A percentile compares a stretch with the other conserved stretches of the same genome.
phyloP scores from a whole-genome alignment of 2,797 vertebrate genomes.

The Leucoraja ocellata region DNA sequence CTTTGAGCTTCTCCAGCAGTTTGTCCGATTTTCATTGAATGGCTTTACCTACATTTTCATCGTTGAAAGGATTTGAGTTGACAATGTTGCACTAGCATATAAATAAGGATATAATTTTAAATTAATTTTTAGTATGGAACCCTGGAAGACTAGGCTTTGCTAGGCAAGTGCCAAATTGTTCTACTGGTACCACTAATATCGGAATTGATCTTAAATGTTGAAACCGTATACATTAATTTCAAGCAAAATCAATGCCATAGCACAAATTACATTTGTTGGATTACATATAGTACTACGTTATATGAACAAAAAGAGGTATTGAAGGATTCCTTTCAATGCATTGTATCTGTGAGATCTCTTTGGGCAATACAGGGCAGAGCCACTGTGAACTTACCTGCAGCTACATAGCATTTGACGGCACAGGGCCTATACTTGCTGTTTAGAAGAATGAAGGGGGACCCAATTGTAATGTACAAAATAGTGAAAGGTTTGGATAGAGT shows the following conservation, averaged over 20 bases:
- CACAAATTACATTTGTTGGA: not conserved
- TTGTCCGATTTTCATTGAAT: not conserved
- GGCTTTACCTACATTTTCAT: not conserved
- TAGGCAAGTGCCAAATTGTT: not conserved
- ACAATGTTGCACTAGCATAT: not conserved
- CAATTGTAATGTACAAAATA: too few species aligned
- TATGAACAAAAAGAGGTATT: too few species aligned
- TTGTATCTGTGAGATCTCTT: not conserved
- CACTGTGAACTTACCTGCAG: not conserved
- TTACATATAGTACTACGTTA: not conserved
- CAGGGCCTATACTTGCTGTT: too few species aligned
- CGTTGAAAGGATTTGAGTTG: not conserved
- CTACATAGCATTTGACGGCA: not conserved
- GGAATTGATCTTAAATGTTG: not conserved
- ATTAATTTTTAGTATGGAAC: too few species aligned
- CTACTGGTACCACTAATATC: not conserved
- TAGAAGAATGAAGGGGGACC: too few species aligned
- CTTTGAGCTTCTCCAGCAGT: too few species aligned
- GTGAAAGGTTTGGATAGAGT: too few species aligned
- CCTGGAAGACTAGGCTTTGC: not conserved
- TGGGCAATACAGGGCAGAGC: not conserved
- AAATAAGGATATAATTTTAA: not conserved
- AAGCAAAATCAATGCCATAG: not conserved
- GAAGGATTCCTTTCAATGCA: not conserved
- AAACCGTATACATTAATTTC: not conserved